Base-by-base conservation (phyloP, 2,888 invertebrate genomes). In the Eristalis pertinax region DNA sequence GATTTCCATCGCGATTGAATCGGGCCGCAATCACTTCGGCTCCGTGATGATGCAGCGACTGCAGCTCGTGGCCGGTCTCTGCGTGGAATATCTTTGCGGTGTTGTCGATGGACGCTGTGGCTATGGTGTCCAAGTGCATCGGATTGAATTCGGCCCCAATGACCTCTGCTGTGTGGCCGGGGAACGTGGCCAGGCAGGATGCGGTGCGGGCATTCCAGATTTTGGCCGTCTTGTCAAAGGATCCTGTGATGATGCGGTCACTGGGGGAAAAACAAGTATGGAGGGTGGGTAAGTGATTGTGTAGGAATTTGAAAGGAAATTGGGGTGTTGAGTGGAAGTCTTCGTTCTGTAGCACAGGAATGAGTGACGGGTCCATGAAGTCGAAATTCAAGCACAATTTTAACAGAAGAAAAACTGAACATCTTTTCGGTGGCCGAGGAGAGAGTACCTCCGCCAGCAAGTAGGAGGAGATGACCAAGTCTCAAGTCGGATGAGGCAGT, bases 151-250 rank as follows among this genome's bases (percentile, higher is more conserved):
- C 95, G 0, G 95, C 94, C 0, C 94, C 95, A 58, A 97, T 96
- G 75, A 96, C 95, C 93, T 97, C 97, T 0, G 95, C 96, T 0
- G 94, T 93, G 91, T 97, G 97, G 0, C 97, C 97, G 93, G 95
- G 95, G 70, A 97, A 93, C 0, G 96, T 96, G 63, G 95, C 94
- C 75, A 95, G 93, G 89, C 96, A 96, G 43, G 95, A 94, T 0
- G 96, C 97, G 0, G 94, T 95, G 70, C 93, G 93, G 0, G 95
- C 94, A 76, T 95, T 95, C 97, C 97, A 97, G 56, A 97, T 93
- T 89, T 95, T 95, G 0, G 96, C 96, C 0, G 96, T 96, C 91
- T 96, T 96, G 92, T 97, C 97, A 90, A 97, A 97, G 0, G 97
- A 97, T 4, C 96, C 96, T 0, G 97, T 97, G 89, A 97, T 93